Evolutionary conservation across 2,113 vertebrate genomes (phyloP).

Genomic region (Oryzias celebensis): DNA sequence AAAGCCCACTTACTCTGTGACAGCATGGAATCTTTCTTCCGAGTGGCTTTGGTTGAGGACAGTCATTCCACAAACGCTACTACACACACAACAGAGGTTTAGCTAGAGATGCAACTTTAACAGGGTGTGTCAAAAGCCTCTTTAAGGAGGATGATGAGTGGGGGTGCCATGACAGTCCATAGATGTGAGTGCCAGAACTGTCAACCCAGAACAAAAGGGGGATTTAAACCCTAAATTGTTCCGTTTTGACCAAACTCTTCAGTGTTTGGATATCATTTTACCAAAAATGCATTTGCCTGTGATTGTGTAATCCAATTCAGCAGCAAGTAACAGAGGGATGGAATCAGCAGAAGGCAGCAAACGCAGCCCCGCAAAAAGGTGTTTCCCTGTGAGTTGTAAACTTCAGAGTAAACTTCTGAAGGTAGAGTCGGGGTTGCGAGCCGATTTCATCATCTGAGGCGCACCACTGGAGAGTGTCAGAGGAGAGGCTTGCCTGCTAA

Average conservation of each 20-base stretch:
- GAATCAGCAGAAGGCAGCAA: slow-evolving; percentile 29
- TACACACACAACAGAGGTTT: slow-evolving; percentile 31
- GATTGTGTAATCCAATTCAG: slow-evolving; percentile 59
- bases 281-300: slow-evolving; percentile 35
- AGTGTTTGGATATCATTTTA: slow-evolving; percentile 33
- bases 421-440: slow-evolving; percentile 66
- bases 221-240: slow-evolving; percentile 67
- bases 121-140: slow-evolving; percentile 51
- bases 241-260: slow-evolving; percentile 46
- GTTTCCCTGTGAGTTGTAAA: slow-evolving; percentile 42
- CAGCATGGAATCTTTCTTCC: slow-evolving; percentile 38
- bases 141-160: not conserved
- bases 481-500: slow-evolving; percentile 65
- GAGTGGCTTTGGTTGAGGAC: slow-evolving; percentile 30
- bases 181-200: slow-evolving; percentile 57
- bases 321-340: slow-evolving; percentile 33
- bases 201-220: slow-evolving; percentile 57
- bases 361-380: slow-evolving; percentile 30
- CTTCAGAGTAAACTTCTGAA: slow-evolving; percentile 44
- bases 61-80: slow-evolving; percentile 32
- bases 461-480: slow-evolving; percentile 63
- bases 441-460: slow-evolving; percentile 75
- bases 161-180: slow-evolving; percentile 20
- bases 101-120: slow-evolving; percentile 50
- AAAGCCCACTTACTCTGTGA: slow-evolving; percentile 35